These are phyloP conservation scores for Mormoops blainvillei DNA, from an alignment of 2,113 vertebrate genomes.

Conservation along the genomic window DNA sequence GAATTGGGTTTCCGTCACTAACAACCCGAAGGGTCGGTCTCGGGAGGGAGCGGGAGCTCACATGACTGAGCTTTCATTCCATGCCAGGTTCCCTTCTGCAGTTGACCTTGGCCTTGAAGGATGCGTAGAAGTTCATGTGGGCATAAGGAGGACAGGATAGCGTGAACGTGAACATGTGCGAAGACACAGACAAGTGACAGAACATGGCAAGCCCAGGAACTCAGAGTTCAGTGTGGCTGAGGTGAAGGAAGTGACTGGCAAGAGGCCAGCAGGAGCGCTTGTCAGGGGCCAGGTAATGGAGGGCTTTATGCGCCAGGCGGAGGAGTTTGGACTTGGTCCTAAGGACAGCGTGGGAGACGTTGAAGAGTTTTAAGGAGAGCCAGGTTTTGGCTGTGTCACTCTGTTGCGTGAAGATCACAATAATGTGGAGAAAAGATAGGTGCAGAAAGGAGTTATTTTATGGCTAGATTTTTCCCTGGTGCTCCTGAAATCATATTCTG, in stretches of 20 bases:
- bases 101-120: background rate
- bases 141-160: background rate
- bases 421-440: background rate
- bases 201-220: background rate
- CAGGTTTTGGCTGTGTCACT: background rate
- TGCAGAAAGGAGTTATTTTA: background rate
- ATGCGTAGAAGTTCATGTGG: background rate
- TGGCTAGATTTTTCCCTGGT: background rate
- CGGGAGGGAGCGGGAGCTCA: background rate
- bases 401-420: background rate
- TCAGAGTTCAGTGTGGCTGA: background rate
- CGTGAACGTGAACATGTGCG: background rate
- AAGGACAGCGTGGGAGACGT: background rate
- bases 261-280: background rate
- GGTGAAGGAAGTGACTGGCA: background rate
- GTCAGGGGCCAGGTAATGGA: background rate
- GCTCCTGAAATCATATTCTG: background rate
- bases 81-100: background rate
- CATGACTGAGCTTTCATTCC: background rate
- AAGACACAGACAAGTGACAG: background rate
- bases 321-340: background rate
- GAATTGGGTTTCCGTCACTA: background rate
- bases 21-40: background rate
- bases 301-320: background rate
- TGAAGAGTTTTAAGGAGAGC: background rate